Conservation (phyloP, 2,113 vertebrate species). For the Hylia prasina region DNA sequence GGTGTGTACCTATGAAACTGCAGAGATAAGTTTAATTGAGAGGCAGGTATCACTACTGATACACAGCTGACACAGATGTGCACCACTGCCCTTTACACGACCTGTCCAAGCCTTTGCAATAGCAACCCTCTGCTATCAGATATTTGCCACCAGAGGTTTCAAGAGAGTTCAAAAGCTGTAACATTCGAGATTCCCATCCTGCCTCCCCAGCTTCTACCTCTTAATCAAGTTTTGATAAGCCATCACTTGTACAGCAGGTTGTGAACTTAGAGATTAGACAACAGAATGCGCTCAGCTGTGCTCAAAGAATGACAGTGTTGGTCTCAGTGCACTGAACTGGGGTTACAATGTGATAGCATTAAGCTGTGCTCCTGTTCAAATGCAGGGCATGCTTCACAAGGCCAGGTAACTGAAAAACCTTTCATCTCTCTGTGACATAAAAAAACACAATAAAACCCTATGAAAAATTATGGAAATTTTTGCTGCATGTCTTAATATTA, state of each 20-base stretch:
- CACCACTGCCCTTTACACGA: not conserved
- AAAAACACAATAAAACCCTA: not conserved
- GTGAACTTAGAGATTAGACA: not conserved
- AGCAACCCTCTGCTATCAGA: not conserved
- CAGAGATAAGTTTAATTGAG: not conserved
- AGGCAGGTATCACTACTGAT: not conserved
- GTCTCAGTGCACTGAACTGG: not conserved
- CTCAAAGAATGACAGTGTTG: not conserved
- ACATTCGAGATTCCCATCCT: not conserved
- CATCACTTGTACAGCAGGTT: not conserved
- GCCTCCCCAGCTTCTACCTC: not conserved
- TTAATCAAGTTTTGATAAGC: slow-evolving; percentile 21
- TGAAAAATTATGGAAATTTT: not conserved
- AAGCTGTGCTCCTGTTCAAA: not conserved
- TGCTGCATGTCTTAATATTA: not conserved
- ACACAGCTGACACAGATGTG: not conserved
- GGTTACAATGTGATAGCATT: not conserved
- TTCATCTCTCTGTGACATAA: not conserved
- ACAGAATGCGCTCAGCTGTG: not conserved
- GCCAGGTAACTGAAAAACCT: not conserved
- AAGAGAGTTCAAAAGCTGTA: not conserved
- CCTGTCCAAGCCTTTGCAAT: not conserved
- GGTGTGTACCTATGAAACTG: not conserved
- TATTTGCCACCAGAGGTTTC: not conserved
- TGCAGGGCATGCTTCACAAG: not conserved